Percentiles rank a stretch among this genome's conserved stretches.
Evolutionary conservation across 2,888 invertebrate genomes (phyloP).

Genomic region (Magallana nippona): DNA sequence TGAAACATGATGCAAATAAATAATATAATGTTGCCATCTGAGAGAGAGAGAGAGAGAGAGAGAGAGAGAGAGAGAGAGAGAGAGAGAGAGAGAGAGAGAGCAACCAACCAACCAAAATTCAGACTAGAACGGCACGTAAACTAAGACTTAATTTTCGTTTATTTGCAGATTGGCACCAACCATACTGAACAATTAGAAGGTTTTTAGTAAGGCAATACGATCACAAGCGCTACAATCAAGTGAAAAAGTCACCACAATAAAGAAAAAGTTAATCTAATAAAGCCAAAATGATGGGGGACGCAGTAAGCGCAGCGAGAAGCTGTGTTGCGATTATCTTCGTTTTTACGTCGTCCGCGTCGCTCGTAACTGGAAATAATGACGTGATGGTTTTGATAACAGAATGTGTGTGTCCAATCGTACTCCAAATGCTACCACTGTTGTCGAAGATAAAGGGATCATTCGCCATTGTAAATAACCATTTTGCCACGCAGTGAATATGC

Average conservation of each 20-base stretch:
- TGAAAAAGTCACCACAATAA: slow-evolving; percentile 31
- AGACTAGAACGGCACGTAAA: too few relatives aligned
- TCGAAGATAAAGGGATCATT: slow-evolving; percentile 40
- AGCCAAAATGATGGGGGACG: not conserved
- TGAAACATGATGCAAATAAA: too few relatives aligned
- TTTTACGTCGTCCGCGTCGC: slow-evolving; percentile 43
- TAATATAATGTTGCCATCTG: too few relatives aligned
- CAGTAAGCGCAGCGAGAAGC: slow-evolving; percentile 13
- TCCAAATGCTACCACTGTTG: slow-evolving; percentile 32
- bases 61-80: too few relatives aligned
- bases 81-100: too few relatives aligned
- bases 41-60: too few relatives aligned
- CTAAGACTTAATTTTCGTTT: not conserved
- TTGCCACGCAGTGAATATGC: slow-evolving; percentile 39
- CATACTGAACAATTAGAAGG: slow-evolving; percentile 20
- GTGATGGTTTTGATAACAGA: slow-evolving; percentile 39
- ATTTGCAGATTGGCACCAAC: not conserved
- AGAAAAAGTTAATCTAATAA: slow-evolving; percentile 44
- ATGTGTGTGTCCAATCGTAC: slow-evolving; percentile 13
- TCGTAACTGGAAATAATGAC: slow-evolving; percentile 43
- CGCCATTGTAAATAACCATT: slow-evolving; percentile 44
- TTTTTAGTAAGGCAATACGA: not conserved
- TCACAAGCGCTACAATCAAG: not conserved
- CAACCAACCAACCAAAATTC: too few relatives aligned
- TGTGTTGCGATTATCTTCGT: slow-evolving; percentile 37